Base-by-base conservation (phyloP, 2,888 invertebrate species). In the Polydesmus complanatus region DNA sequence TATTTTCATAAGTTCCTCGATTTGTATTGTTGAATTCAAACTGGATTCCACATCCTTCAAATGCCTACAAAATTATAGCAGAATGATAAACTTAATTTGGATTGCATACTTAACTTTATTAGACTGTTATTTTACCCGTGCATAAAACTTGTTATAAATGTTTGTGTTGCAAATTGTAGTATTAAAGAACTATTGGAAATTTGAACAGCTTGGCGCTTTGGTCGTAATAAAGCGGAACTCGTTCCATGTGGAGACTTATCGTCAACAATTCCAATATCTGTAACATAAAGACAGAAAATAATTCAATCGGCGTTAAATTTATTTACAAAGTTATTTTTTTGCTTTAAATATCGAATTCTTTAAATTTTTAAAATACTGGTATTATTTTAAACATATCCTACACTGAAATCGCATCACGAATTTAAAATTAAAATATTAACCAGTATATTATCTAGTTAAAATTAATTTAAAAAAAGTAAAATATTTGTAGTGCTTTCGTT, bases 191-290 rank as follows among this genome's bases (percentile, higher is more conserved):
- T 85, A 69, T 93, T 93, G 11, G 91, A 89, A 26, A 91, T 74
- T 63, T 85, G 79, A 8, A 92, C 73, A 0, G 93, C 89, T 68
- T 87, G 85, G 70, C 82, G 81, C 73, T 88, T 92, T 25, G 92
- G 90, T 70, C 91, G 90, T 61, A 88, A 89, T 75, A 92, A 91
- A 0, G 90, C 89, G 1, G 90, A 91, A 1, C 90, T 90, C 0
- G 85, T 88, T 2, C 92, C 91, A 18, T 84, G 82, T 0, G 91
- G 84, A 0, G 90, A 89, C 69, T 86, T 87, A n/a, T 62, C 63
- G 37, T 62, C 62, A 2, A 62, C 63, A 47, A 62, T 26, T 1
- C 60, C 62, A 53, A 56, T 27, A 56, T 56, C 60, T 62, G 25
- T 47, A 37, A 37, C n/a, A n/a, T n/a, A n/a, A n/a, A n/a, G n/a